A percentile compares a stretch with the other conserved stretches of the same genome.
These are phyloP conservation scores for Hydrozoanthus gracilis DNA, from an alignment of 92 coral and sea anemone species.

Conservation along the genomic window DNA sequence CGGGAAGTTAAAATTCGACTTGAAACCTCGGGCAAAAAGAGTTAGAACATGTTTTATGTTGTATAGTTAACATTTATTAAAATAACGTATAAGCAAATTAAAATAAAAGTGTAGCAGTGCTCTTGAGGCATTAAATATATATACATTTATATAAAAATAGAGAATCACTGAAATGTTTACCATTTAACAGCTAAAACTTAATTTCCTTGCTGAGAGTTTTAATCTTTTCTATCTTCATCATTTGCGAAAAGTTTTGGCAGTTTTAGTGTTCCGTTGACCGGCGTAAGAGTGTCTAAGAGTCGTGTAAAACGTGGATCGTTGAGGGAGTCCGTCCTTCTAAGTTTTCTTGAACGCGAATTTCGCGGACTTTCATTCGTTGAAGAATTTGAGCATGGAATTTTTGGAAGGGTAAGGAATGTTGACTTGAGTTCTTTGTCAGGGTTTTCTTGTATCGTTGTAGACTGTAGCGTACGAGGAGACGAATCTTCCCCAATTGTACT, in stretches of 20 bases:
- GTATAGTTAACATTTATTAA: too few species aligned
- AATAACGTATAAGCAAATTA: too few species aligned
- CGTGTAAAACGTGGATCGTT: slow-evolving; percentile 69
- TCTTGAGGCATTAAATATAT: too few species aligned
- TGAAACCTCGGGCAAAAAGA: too few species aligned
- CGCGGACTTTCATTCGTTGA: not conserved
- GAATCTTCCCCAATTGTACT: not conserved
- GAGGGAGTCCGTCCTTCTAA: slow-evolving; percentile 29
- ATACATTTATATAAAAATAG: not conserved
- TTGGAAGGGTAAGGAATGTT: slow-evolving; percentile 14
- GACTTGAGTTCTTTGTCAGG: not conserved
- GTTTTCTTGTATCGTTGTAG: not conserved
- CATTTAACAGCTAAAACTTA: not conserved
- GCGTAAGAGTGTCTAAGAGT: slow-evolving; percentile 46
- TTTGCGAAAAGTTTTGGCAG: slow-evolving; percentile 49
- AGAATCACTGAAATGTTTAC: not conserved
- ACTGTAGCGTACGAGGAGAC: not conserved
- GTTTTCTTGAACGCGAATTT: slow-evolving; percentile 14
- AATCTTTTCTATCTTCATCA: slow-evolving; percentile 42
- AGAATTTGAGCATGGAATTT: slow-evolving; percentile 16
- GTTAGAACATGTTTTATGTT: too few species aligned
- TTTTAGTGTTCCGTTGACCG: slow-evolving; percentile 45
- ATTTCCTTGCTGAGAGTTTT: not conserved
- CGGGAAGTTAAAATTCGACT: too few species aligned
- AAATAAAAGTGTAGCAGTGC: too few species aligned